Evolutionary conservation across 2,113 vertebrate genomes (phyloP), one percentile per base, ranked within the genome.

Genomic region (Vulpes lagopus): DNA sequence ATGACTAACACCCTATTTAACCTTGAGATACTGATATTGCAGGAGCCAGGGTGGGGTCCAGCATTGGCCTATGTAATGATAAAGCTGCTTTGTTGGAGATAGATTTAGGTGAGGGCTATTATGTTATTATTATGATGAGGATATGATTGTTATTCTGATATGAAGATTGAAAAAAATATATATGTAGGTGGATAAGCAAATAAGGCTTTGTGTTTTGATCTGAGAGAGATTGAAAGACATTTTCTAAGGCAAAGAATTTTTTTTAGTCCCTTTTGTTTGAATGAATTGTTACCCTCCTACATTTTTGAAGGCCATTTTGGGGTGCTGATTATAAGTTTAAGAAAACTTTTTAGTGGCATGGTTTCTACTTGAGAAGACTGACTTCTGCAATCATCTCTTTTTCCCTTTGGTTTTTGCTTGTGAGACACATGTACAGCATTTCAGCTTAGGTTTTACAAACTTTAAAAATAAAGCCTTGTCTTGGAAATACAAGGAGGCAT

Each of bases 201-300:
- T 85, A 62, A 96, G 92, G 94, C 27, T 93, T 93, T 51, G 83
- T 89, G 74, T 89, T 93, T 97, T 95, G 53, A 35, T 95, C 94
- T 71, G 84, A 85, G 4, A 96, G 74, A 97, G 95, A 93, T 0
- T 11, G 76, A 94, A 95, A 96, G 35, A 67, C 83, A 88, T 96
- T 97, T 96, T 92, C 49, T n/a, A 95, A 97, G 89, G 86, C 79
- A 53, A 95, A 97, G 30, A 74, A 51, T 83, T 91, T 83, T 93
- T 88, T 53, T 76, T 51, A 93, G 67, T 90, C 97, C 17, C 88
- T 97, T 96, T 85, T 96, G 90, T 91, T 97, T 90, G 94, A 94
- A 95, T 76, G n/a, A 57, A 97, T 96, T 83, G 80, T 94, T 51
- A 20, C 89, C 73, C 59, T 76, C 86, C 92, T 62, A 95, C 62